These are phyloP conservation scores for Adelognathus sp. DNA, from an alignment of 2,888 invertebrate species.

Conservation along the genomic window DNA sequence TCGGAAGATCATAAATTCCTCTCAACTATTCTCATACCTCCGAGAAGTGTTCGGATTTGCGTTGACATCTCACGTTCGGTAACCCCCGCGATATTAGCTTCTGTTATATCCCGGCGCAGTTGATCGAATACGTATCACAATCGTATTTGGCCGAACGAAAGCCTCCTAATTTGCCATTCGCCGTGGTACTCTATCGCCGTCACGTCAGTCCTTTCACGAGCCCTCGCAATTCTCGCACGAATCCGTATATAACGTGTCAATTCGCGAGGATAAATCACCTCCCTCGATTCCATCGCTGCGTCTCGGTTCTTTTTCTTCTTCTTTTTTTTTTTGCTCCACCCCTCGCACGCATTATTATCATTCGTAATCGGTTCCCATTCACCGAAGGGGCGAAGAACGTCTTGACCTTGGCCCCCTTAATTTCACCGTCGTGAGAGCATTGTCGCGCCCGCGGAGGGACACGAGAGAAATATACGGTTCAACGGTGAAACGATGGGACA, in stretches of 20 bases:
- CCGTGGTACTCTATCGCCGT: neutral
- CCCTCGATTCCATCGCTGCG: neutral
- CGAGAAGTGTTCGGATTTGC: too few relatives aligned
- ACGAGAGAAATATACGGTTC: neutral
- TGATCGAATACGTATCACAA: neutral
- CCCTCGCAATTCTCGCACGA: neutral
- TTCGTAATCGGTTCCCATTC: conserved; percentile 43
- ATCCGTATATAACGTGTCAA: neutral
- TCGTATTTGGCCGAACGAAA: neutral
- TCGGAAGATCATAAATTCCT: too few relatives aligned
- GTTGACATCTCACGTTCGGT: too few relatives aligned
- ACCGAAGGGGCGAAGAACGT: conserved; percentile 16
- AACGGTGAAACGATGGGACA: neutral
- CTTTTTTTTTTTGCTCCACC: neutral
- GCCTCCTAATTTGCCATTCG: neutral
- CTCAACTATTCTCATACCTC: too few relatives aligned
- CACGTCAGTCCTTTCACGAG: neutral
- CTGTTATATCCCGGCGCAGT: neutral
- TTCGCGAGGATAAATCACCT: conserved; percentile 3
- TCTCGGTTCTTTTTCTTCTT: neutral
- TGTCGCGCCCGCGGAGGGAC: conserved; percentile 3
- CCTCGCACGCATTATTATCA: conserved; percentile 22
- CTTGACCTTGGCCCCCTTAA: conserved; percentile 35
- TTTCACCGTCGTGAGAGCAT: conserved; percentile 9
- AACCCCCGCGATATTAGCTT: too few relatives aligned